A percentile compares a stretch with the other conserved stretches of the same genome.
Conservation (phyloP, 2,113 vertebrate species). For the Furnarius figulus region DNA sequence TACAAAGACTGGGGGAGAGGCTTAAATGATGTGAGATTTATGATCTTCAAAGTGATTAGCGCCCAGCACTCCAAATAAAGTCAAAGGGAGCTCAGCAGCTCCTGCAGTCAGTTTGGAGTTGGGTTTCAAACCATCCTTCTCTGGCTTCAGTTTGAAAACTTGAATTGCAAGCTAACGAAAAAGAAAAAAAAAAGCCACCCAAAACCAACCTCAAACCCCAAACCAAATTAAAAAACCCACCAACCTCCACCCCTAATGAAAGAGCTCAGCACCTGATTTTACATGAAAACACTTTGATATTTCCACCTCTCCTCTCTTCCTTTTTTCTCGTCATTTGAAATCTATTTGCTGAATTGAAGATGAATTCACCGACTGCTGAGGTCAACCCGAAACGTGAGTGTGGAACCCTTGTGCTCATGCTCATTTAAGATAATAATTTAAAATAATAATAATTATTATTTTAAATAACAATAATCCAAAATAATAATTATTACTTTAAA, state of each 20-base stretch:
- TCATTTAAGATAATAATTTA: neutral
- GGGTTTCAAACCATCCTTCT: slow-evolving; percentile 35
- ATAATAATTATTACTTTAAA: neutral
- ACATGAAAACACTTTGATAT: slow-evolving; percentile 44
- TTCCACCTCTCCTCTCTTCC: slow-evolving; percentile 2
- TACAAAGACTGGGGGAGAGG: slow-evolving; percentile 60
- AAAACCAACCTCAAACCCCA: slow-evolving; percentile 51
- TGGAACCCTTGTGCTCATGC: neutral
- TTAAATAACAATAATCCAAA: neutral
- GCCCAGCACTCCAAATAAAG: slow-evolving; percentile 59
- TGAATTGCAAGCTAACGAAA: slow-evolving; percentile 40
- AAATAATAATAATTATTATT: neutral
- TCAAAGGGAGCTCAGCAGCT: slow-evolving; percentile 41
- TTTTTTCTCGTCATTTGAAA: neutral
- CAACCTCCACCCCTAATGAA: slow-evolving; percentile 24
- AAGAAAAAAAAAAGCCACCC: neutral
- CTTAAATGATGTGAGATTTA: slow-evolving; percentile 47
- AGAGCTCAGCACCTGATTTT: slow-evolving; percentile 20
- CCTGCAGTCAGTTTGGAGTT: slow-evolving; percentile 7
- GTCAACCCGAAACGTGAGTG: neutral
- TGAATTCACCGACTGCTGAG: slow-evolving; percentile 3
- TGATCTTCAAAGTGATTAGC: slow-evolving; percentile 65
- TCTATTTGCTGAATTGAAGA: neutral
- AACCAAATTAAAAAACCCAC: slow-evolving; percentile 52
- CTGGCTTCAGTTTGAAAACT: slow-evolving; percentile 45